Evolutionary conservation across 2,113 vertebrate species (phyloP).

Genomic region (Hippocampus abdominalis): DNA sequence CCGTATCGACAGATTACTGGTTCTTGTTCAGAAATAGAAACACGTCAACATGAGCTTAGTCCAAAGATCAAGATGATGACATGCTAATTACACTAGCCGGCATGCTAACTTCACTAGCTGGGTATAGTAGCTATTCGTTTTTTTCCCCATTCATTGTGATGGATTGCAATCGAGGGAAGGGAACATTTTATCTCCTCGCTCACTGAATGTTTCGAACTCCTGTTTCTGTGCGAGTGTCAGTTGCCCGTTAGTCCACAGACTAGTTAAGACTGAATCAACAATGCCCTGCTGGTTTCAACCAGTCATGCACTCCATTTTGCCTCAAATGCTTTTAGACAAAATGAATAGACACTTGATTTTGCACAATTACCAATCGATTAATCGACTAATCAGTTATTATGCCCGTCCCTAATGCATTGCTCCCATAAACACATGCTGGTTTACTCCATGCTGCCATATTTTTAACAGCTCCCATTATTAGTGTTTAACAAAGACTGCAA

Average conservation of each 20-base stretch:
- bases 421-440: constrained; percentile 2
- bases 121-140: background rate
- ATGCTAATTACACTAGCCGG: background rate
- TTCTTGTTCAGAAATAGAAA: background rate
- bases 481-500: background rate
- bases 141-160: background rate
- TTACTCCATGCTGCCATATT: background rate
- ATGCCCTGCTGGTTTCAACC: background rate
- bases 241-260: background rate
- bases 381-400: background rate
- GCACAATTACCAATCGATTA: background rate
- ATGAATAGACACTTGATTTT: background rate
- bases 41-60: background rate
- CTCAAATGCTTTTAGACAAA: background rate
- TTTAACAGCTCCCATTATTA: background rate
- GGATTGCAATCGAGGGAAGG: background rate
- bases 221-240: background rate
- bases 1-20: background rate
- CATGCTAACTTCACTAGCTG: background rate
- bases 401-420: background rate
- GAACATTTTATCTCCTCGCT: background rate
- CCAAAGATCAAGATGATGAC: background rate
- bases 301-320: background rate
- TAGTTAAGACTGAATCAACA: background rate
- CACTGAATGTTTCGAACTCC: background rate